These are phyloP conservation scores for Noctuana brunneofusca DNA, from an alignment of 2,888 invertebrate species.

Conservation along the genomic window DNA sequence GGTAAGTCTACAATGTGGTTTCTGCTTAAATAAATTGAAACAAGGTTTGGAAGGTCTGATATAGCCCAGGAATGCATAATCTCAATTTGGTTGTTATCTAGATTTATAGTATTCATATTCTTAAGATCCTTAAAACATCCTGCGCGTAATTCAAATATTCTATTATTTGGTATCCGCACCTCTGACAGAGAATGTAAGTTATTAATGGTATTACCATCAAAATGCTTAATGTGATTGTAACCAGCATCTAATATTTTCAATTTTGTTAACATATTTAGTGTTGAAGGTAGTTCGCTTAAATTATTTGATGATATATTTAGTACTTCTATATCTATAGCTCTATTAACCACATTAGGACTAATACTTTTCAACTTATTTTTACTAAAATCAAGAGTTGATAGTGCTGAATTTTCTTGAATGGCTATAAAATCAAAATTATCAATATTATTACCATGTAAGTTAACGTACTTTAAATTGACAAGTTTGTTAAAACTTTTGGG, in stretches of 20 bases:
- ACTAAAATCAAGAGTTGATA: slow-evolving; percentile 88
- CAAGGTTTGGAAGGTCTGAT: slow-evolving; percentile 85
- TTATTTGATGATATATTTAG: slow-evolving; percentile 91
- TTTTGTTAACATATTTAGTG: slow-evolving; percentile 86
- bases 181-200: slow-evolving; percentile 87
- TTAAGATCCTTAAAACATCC: slow-evolving; percentile 88
- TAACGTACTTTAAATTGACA: slow-evolving; percentile 86
- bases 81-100: slow-evolving; percentile 91
- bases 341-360: slow-evolving; percentile 84
- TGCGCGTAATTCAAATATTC: slow-evolving; percentile 86
- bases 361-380: slow-evolving; percentile 88
- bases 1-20: slow-evolving; percentile 90
- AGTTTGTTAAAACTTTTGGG: slow-evolving; percentile 86
- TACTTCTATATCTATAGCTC: slow-evolving; percentile 86
- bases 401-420: slow-evolving; percentile 84
- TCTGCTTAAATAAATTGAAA: slow-evolving; percentile 86
- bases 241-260: slow-evolving; percentile 90
- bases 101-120: slow-evolving; percentile 87
- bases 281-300: slow-evolving; percentile 87
- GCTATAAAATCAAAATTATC: slow-evolving; percentile 87
- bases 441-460: slow-evolving; percentile 89
- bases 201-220: slow-evolving; percentile 87
- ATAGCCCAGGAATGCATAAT: slow-evolving; percentile 89
- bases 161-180: slow-evolving; percentile 89
- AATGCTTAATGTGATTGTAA: slow-evolving; percentile 87